A percentile compares a stretch with the other conserved stretches of the same genome.
These are phyloP conservation scores for Reticulitermes speratus DNA, from an alignment of 1,140 invertebrate genomes.

Conservation along the genomic window DNA sequence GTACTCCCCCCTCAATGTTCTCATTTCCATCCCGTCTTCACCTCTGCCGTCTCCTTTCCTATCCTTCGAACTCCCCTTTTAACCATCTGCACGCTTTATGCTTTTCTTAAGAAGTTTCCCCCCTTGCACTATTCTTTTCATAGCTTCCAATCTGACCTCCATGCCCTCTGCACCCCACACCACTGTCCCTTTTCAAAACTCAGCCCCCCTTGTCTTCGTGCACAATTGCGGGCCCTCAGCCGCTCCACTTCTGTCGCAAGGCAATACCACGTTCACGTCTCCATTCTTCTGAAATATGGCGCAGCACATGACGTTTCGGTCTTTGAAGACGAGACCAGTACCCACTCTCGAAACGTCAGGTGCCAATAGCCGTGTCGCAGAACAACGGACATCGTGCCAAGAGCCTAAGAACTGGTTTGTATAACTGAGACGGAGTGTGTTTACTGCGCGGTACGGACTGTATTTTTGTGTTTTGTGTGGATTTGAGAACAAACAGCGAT, in stretches of 20 bases:
- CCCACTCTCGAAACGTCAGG: too few species aligned
- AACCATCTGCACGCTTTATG: neutral
- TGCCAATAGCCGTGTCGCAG: too few species aligned
- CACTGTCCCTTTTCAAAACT: neutral
- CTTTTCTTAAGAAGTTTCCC: neutral
- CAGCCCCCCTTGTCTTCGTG: neutral
- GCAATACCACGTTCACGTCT: neutral
- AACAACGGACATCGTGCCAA: too few species aligned
- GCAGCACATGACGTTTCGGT: too few species aligned
- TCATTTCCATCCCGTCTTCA: neutral
- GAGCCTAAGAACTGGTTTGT: too few species aligned
- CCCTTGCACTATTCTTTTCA: neutral
- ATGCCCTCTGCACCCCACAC: neutral
- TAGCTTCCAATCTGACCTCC: neutral
- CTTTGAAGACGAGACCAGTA: too few species aligned
- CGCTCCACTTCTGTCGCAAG: neutral
- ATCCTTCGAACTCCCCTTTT: neutral
- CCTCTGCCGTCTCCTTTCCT: neutral
- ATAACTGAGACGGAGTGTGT: too few species aligned
- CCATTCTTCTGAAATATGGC: too few species aligned
- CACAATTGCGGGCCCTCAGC: too few species aligned
- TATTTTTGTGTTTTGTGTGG: too few species aligned
- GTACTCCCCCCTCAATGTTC: neutral
- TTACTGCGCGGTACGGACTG: too few species aligned
- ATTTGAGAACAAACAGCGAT: too few species aligned